Evolutionary conservation across 2,888 invertebrate species (phyloP).

Genomic region (Chrysopilus asiliformis): DNA sequence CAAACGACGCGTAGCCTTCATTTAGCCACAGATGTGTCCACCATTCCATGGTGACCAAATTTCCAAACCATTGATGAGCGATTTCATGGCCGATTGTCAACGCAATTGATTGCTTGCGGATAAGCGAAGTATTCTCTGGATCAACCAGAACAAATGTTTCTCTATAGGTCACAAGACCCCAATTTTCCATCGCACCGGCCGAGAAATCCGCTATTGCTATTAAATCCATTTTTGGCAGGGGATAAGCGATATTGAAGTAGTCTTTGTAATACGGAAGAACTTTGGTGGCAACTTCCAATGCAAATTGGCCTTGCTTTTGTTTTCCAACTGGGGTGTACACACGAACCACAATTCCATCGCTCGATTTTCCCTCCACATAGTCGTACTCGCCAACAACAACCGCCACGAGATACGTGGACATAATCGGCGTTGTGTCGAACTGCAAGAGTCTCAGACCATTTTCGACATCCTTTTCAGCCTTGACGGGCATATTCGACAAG

Average conservation of each 20-base stretch:
- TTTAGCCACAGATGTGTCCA: conserved; percentile 96
- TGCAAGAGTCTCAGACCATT: conserved; percentile 41
- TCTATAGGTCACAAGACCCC: conserved; percentile 88
- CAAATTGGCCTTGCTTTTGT: conserved; percentile 82
- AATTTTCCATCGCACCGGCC: conserved; percentile 96
- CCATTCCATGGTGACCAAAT: conserved; percentile 97
- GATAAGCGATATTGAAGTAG: conserved; percentile 90
- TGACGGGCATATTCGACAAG: conserved; percentile 82
- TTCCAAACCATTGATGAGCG: conserved; percentile 98
- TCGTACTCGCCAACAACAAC: conserved; percentile 92
- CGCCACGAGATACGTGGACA: conserved; percentile 93
- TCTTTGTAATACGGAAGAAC: conserved; percentile 88
- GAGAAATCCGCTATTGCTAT: conserved; percentile 94
- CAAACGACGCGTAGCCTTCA: conserved; percentile 93
- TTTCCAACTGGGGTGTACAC: conserved; percentile 84
- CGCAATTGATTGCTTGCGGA: conserved; percentile 73
- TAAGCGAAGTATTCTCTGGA: conserved; percentile 75
- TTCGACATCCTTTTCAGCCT: conserved; percentile 37
- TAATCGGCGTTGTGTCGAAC: conserved; percentile 77
- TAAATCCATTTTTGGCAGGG: conserved; percentile 90
- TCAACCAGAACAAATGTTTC: conserved; percentile 86
- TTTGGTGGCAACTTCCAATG: conserved; percentile 81
- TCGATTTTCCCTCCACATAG: conserved; percentile 71
- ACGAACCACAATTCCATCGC: conserved; percentile 67
- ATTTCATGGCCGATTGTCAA: conserved; percentile 84